Evolutionary conservation across 2,113 vertebrate genomes (phyloP).

Genomic region (Cebus imitator): DNA sequence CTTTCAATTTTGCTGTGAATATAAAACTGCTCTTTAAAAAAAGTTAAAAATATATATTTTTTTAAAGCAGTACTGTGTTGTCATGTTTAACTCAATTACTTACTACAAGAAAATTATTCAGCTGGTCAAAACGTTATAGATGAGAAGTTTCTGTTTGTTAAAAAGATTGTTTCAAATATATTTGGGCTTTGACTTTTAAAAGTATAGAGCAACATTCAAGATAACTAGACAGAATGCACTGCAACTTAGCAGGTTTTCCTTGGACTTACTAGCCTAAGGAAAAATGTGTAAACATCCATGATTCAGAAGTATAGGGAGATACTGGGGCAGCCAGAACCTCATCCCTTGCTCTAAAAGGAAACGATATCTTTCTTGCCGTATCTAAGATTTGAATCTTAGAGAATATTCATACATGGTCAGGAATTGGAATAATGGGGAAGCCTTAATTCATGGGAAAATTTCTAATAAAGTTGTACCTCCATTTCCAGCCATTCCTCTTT

Average conservation of each 20-base stretch:
- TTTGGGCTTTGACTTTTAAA: slow-evolving; percentile 43
- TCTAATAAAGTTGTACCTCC: not conserved
- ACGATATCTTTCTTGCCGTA: not conserved
- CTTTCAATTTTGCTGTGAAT: not conserved
- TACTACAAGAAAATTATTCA: slow-evolving; percentile 21
- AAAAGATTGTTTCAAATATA: not conserved
- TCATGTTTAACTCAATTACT: slow-evolving; percentile 38
- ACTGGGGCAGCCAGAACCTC: not conserved
- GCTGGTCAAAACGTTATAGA: not conserved
- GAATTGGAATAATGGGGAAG: not conserved
- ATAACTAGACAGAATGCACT: not conserved
- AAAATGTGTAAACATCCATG: not conserved
- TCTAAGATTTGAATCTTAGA: not conserved
- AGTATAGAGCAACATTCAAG: not conserved
- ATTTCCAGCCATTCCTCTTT: not conserved
- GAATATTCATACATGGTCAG: not conserved
- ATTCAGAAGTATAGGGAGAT: not conserved
- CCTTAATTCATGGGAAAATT: not conserved
- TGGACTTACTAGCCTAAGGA: not conserved
- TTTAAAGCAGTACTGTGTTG: not conserved
- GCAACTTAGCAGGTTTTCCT: not conserved
- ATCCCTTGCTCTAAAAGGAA: not conserved
- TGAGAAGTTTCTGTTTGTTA: not conserved
- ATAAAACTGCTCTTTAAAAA: slow-evolving; percentile 26
- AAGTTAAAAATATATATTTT: not conserved